Percentiles rank a stretch among this genome's conserved stretches.
Conservation (phyloP, 2,113 vertebrate species). For the Pseudonaja textilis region DNA sequence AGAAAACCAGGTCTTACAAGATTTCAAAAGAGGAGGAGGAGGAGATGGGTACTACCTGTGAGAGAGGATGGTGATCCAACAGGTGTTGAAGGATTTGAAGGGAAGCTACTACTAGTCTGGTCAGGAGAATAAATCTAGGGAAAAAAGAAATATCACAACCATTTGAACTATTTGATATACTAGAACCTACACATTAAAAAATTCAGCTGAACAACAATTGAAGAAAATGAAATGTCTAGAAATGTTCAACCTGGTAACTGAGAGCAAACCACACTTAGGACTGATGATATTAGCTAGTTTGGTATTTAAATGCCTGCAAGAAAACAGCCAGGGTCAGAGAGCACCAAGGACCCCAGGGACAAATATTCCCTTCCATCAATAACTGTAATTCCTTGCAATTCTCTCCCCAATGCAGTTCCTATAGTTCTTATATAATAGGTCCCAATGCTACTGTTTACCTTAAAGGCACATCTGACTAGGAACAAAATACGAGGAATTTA, state of each 20-base stretch:
- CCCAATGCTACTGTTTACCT: conserved; percentile 23
- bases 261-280: background rate
- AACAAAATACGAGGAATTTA: background rate
- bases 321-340: background rate
- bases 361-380: background rate
- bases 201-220: conserved; percentile 59
- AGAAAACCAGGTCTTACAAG: conserved; percentile 51
- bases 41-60: conserved; percentile 76
- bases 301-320: background rate
- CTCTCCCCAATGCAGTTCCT: conserved; percentile 12
- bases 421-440: conserved; percentile 44
- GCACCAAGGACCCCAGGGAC: background rate
- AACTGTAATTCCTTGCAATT: background rate
- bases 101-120: conserved; percentile 98
- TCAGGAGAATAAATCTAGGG: conserved; percentile 98
- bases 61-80: conserved; percentile 96
- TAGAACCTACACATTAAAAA: background rate
- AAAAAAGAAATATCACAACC: conserved; percentile 48
- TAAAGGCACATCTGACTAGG: background rate
- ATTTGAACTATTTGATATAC: conserved; percentile 51
- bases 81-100: conserved; percentile 96
- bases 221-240: conserved; percentile 59
- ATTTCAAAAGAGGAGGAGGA: conserved; percentile 15
- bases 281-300: background rate
- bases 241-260: conserved; percentile 33